Percentiles rank a stretch among this genome's conserved stretches.
These are phyloP conservation scores for Thamnophis elegans DNA, from an alignment of 2,797 vertebrate genomes.

Conservation along the genomic window DNA sequence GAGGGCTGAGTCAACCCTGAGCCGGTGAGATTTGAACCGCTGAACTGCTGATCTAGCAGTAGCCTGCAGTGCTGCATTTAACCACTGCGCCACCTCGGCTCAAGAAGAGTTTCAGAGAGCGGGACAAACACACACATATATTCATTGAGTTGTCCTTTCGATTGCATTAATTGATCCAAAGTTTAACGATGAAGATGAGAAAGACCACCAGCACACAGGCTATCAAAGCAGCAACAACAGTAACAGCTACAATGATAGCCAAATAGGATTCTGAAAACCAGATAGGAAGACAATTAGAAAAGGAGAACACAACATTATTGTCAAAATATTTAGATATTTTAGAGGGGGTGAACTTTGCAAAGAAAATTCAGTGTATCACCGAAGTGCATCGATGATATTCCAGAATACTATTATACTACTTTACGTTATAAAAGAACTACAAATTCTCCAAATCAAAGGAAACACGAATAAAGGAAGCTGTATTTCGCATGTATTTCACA, in stretches of 20 bases:
- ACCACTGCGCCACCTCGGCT: no score
- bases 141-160: not conserved
- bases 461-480: not conserved
- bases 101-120: no score
- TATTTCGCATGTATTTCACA: not conserved
- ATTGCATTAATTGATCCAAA: not conserved
- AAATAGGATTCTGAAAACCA: conserved; percentile 3
- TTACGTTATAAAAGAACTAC: not conserved
- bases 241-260: not conserved
- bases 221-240: not conserved
- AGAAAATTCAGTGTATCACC: not conserved
- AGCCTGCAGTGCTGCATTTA: no score
- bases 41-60: no score
- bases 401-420: not conserved
- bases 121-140: no score
- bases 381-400: no score
- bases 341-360: not conserved
- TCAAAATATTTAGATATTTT: not conserved
- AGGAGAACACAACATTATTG: not conserved
- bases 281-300: not conserved
- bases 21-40: no score
- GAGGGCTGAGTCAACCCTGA: no score
- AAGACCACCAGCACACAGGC: not conserved
- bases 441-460: not conserved
- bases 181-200: not conserved